Evolutionary conservation across 2,888 invertebrate species (phyloP).

Genomic region (Nephrotoma appendiculata): DNA sequence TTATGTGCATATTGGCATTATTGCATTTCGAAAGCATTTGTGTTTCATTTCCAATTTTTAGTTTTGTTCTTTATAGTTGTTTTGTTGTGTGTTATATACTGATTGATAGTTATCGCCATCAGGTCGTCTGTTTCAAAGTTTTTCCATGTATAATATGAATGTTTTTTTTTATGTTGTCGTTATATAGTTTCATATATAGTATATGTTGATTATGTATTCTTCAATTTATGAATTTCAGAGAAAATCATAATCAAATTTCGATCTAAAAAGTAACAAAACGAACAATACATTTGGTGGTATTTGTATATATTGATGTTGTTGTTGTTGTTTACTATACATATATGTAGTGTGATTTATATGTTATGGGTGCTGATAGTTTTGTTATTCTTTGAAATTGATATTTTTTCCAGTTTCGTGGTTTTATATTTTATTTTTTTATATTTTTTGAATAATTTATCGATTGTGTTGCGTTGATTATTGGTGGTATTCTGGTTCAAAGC

Average conservation of each 20-base stretch:
- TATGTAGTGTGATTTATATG: background rate
- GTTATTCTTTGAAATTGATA: background rate
- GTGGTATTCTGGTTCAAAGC: background rate
- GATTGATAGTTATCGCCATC: constrained; percentile 3
- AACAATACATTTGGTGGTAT: background rate
- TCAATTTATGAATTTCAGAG: constrained; percentile 4
- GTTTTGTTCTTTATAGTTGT: background rate
- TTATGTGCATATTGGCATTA: background rate
- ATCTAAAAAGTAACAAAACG: background rate
- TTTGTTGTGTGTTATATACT: background rate
- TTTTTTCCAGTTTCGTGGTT: background rate
- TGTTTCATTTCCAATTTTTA: background rate
- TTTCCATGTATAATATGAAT: background rate
- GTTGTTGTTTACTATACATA: background rate
- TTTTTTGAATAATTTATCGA: background rate
- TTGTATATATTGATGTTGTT: background rate
- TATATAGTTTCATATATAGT: background rate
- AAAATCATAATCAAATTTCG: constrained; percentile 1
- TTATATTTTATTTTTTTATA: background rate
- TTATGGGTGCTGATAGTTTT: background rate
- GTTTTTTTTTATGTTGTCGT: background rate
- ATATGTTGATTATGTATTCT: background rate
- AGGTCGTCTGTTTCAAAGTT: constrained; percentile 1
- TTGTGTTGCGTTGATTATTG: background rate
- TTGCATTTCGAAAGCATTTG: background rate